Conservation (phyloP, 1,140 invertebrate species). For the Leptestheria dahalacensis region DNA sequence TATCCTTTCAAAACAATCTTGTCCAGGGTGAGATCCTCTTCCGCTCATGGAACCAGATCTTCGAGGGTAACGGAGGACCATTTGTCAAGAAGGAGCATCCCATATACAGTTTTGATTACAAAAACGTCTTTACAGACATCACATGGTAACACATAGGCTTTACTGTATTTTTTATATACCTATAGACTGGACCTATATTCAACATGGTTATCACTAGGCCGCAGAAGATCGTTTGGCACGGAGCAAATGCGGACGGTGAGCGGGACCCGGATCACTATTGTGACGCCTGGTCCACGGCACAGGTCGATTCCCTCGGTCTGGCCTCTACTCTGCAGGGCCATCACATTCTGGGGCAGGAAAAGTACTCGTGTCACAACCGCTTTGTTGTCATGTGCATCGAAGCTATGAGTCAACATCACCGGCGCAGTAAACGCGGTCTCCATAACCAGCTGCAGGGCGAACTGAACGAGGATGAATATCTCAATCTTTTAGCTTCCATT, state of each 20-base stretch:
- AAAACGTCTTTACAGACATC: slow-evolving; percentile 73
- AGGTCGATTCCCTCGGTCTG: slow-evolving; percentile 52
- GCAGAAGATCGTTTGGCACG: slow-evolving; percentile 86
- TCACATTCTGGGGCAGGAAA: slow-evolving; percentile 54
- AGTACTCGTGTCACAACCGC: slow-evolving; percentile 60
- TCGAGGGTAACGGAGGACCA: slow-evolving; percentile 65
- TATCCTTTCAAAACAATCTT: no score
- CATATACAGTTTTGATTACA: slow-evolving; percentile 88
- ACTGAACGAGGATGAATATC: not conserved
- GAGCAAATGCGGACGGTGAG: slow-evolving; percentile 64
- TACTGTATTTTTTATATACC: no score
- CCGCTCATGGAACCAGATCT: slow-evolving; percentile 83
- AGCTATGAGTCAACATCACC: slow-evolving; percentile 55
- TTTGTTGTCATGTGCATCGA: slow-evolving; percentile 84
- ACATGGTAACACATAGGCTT: slow-evolving; percentile 65
- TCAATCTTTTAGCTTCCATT: no score
- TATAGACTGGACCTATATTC: no score
- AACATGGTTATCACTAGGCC: slow-evolving; percentile 44
- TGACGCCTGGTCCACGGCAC: slow-evolving; percentile 73
- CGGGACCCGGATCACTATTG: slow-evolving; percentile 73
- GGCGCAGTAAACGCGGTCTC: no score
- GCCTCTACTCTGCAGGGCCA: slow-evolving; percentile 63
- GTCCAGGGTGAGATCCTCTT: slow-evolving; percentile 85
- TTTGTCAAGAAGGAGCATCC: slow-evolving; percentile 43
- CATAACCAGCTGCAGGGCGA: slow-evolving; percentile 41